Conservation (phyloP, 1,140 invertebrate genomes). For the Diabrotica undecimpunctata region DNA sequence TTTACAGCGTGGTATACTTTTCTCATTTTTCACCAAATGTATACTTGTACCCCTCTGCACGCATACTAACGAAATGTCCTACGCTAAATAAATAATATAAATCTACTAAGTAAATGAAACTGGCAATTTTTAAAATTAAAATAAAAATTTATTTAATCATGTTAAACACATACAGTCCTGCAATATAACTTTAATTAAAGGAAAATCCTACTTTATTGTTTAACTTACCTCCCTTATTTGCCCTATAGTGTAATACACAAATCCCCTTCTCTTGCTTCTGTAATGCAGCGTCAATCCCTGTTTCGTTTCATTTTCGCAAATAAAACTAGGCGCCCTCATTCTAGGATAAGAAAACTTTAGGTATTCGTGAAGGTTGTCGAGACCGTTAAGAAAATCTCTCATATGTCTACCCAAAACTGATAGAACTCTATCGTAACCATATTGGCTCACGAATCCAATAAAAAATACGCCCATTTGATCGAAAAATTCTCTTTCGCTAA, state of each 20-base stretch:
- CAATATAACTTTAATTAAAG: neutral
- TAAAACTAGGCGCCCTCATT: constrained; percentile 91
- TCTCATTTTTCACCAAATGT: too few relatives aligned
- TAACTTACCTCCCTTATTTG: constrained; percentile 78
- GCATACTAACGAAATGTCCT: too few relatives aligned
- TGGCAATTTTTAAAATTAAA: too few relatives aligned
- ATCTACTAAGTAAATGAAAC: too few relatives aligned
- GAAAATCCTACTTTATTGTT: neutral
- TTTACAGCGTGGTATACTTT: too few relatives aligned
- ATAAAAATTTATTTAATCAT: too few relatives aligned
- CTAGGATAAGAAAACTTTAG: constrained; percentile 93
- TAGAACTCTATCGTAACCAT: constrained; percentile 88
- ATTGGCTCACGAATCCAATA: constrained; percentile 88
- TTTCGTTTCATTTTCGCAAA: constrained; percentile 91
- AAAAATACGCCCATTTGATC: constrained; percentile 88
- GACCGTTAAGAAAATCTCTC: constrained; percentile 91
- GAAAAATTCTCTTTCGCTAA: constrained; percentile 82
- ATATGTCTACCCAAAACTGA: constrained; percentile 89
- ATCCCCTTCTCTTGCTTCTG: constrained; percentile 85
- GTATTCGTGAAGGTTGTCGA: constrained; percentile 97
- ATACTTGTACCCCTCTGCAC: too few relatives aligned
- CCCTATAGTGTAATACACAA: constrained; percentile 95
- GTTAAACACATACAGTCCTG: too few relatives aligned
- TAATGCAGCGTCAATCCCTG: constrained; percentile 91
- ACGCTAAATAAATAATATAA: too few relatives aligned